Evolutionary conservation across 2,888 invertebrate genomes (phyloP).

Genomic region (Bembecia ichneumoniformis): DNA sequence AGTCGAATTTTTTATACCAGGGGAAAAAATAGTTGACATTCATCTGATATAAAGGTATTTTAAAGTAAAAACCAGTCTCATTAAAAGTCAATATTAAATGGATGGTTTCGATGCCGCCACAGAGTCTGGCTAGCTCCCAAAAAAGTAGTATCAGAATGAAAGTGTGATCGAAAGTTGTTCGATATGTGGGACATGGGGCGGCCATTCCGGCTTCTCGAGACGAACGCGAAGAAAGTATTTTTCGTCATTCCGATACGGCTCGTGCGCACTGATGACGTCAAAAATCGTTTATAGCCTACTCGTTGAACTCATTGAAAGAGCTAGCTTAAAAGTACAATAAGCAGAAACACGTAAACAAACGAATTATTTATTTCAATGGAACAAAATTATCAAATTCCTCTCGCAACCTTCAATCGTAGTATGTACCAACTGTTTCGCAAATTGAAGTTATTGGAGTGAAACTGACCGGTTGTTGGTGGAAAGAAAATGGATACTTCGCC

Average conservation of each 20-base stretch:
- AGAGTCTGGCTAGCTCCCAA: conserved; percentile 43
- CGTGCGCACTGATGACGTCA: conserved; percentile 12
- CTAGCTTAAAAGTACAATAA: too few species aligned
- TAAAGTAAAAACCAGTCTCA: too few species aligned
- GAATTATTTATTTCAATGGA: too few species aligned
- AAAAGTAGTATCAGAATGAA: conserved; percentile 60
- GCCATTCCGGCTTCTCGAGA: conserved; percentile 41
- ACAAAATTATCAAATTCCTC: neutral
- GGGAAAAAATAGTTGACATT: neutral
- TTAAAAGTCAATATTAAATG: conserved; percentile 35
- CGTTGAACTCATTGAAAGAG: too few species aligned
- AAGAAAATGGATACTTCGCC: conserved; percentile 13
- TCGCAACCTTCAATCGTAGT: neutral
- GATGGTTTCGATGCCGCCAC: conserved; percentile 34
- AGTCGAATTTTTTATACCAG: too few species aligned
- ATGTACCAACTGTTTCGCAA: conserved; percentile 5
- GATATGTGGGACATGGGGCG: conserved; percentile 62
- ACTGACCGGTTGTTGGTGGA: conserved; percentile 15
- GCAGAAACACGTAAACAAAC: too few species aligned
- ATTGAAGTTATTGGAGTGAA: conserved; percentile 14
- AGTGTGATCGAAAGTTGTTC: conserved; percentile 69
- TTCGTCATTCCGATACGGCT: conserved; percentile 21
- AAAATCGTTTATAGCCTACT: conserved; percentile 12
- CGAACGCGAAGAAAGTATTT: conserved; percentile 40
- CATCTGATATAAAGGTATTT: neutral